These are phyloP conservation scores for Allenopithecus nigroviridis DNA, from an alignment of 2,797 vertebrate species.

Conservation along the genomic window DNA sequence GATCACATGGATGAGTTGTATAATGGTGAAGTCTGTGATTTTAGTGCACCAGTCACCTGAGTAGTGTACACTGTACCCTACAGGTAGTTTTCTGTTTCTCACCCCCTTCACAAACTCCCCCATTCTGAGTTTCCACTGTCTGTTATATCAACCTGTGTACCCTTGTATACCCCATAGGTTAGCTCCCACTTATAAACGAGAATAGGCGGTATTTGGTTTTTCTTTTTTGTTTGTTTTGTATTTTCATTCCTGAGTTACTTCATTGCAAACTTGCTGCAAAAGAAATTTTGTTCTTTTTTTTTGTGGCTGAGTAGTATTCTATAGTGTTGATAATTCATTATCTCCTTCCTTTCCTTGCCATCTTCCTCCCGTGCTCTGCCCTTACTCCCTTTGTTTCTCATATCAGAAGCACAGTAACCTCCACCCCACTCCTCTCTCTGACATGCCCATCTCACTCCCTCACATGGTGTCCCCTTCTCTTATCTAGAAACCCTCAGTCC, in stretches of 20 bases:
- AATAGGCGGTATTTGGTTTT: not conserved
- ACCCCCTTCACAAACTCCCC: not conserved
- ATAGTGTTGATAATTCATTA: not conserved
- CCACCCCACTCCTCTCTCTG: not conserved
- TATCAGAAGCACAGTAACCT: not conserved
- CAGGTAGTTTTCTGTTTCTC: not conserved
- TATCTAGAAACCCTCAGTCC: not conserved
- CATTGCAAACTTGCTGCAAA: not conserved
- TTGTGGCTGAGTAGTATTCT: not conserved
- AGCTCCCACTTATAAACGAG: not conserved
- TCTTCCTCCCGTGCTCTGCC: fast-evolving
- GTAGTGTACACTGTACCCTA: not conserved
- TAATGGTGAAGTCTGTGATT: not conserved
- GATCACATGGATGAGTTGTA: not conserved
- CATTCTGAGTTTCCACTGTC: not conserved
- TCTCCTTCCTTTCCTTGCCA: not conserved
- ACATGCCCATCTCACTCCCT: not conserved
- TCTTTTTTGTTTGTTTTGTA: too few species aligned
- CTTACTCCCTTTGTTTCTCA: not conserved
- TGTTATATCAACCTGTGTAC: not conserved
- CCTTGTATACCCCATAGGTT: not conserved
- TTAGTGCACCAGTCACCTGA: not conserved
- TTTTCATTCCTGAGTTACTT: not conserved
- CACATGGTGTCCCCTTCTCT: not conserved
- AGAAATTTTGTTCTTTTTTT: not conserved